Base-by-base conservation (phyloP, 2,113 vertebrate genomes). In the Corythaeola cristata region DNA sequence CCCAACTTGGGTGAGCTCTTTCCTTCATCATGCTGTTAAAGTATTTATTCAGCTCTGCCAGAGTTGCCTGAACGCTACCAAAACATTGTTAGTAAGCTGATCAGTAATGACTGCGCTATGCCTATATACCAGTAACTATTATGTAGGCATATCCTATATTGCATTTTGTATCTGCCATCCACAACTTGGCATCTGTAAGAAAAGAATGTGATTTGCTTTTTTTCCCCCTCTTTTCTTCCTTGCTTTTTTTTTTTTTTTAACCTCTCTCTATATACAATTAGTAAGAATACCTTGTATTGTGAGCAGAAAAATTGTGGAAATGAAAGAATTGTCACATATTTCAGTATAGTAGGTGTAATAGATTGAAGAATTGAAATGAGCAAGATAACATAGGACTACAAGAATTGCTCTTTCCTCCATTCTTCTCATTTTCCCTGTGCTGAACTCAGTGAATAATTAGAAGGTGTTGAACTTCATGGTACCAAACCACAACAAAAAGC, bases 291-390 rank as follows among this genome's bases (percentile, higher is more conserved):
- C 15, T 71, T 89, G 8, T 64, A 26, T 53, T 93, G 24, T 93
- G n/a, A 95, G 24, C 72, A 89, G 71, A 90, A 41, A 87, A 83
- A 44, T n/a, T 64, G 15, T 86, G 30, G 20, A 33, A 94, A 50
- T n/a, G 59, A 93, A 97, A 91, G 21, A 89, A 87, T 59, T 84
- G 39, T 91, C 52, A 76, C 15, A 12, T 56, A 89, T 92, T 83
- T 44, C 59, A 90, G 89, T 94, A 88, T 91, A 33, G 9, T 88
- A 62, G 4, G 26, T 56, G 14, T 50, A 94, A 84, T 52, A 97
- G 92, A 97, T 68, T 68, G 56, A 93, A 93, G 75, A 95, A 83
- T 3, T 81, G 53, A 95, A 97, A 85, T 16, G 8, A 86, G n/a
- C 76, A 55, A 88, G 50, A 85, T 83, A 90, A 45, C n/a, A 78